These are phyloP conservation scores for Pelusios castaneus DNA, from an alignment of 2,113 vertebrate species.

Conservation along the genomic window DNA sequence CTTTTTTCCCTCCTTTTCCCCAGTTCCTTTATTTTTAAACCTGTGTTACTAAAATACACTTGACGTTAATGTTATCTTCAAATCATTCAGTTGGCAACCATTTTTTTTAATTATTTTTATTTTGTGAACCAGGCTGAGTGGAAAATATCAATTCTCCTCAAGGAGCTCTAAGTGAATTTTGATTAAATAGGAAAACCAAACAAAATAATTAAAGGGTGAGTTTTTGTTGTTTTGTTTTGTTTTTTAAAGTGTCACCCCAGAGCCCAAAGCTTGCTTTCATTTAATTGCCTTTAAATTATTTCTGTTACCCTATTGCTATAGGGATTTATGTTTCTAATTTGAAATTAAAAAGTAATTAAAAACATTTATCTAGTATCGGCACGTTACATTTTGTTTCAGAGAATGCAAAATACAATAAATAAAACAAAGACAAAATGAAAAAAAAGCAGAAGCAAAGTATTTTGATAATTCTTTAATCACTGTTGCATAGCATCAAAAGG, in stretches of 20 bases:
- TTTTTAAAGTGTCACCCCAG: background rate
- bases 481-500: background rate
- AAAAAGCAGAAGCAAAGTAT: background rate
- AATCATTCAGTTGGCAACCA: background rate
- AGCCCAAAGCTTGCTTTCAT: constrained; percentile 53
- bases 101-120: too few relatives aligned
- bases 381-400: constrained; percentile 28
- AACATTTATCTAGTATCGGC: constrained; percentile 44
- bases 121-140: constrained; percentile 14
- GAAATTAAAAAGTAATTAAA: constrained; percentile 72
- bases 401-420: constrained; percentile 31
- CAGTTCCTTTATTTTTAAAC: background rate
- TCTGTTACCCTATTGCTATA: constrained; percentile 40
- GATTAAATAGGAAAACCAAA: constrained; percentile 57
- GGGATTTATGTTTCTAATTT: constrained; percentile 51
- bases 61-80: background rate
- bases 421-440: constrained; percentile 4
- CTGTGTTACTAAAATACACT: constrained; percentile 8
- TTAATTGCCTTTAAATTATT: constrained; percentile 70
- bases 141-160: constrained; percentile 26
- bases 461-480: background rate
- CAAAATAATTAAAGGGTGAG: constrained; percentile 56
- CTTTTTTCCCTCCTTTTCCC: background rate
- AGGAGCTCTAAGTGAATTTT: constrained; percentile 60
- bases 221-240: too few relatives aligned